Base-by-base conservation (phyloP, 2,113 vertebrate genomes). In the Crotalus tigris region DNA sequence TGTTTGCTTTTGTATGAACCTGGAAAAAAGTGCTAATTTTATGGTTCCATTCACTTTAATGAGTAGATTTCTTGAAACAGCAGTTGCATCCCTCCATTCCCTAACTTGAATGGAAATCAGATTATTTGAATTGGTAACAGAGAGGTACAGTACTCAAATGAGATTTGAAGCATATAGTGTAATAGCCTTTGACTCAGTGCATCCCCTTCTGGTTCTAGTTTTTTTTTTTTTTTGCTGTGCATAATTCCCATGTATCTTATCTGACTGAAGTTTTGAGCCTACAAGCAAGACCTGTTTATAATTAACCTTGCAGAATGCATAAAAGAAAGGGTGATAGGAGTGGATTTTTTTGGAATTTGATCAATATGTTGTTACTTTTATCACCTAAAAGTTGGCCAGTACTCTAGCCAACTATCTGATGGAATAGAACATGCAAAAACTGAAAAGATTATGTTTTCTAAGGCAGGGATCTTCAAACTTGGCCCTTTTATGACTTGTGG, bases 251-350 rank as follows among this genome's bases (percentile, higher is more conserved):
- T 55, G 29, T 55, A 51, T 85, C 64, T 91, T 85, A 69, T 69
- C 51, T 91, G 46, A 91, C 85, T 91, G 54, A 44, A 55, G 55
- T 81, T 91, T 51, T 91, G 51, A 91, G 51, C 58, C n/a, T 91
- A n/a, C 5, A 21, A 53, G 33, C 90, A 54, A 91, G 21, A 23
- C 24, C 51, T 91, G 54, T 91, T 54, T 44, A 39, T 39, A 90
- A 90, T 90, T 64, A 90, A 64, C 89, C 33, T 64, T 57, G 23
- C 61, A 51, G 58, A 90, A 59, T n/a, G 59, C 54, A 24, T n/a
- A 69, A 26, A 57, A 4, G 55, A 57, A 57, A 57, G 17, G 55
- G 17, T 57, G 15, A 17, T 57, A 51, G 49, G 49, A 51, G 8
- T 51, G 55, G 55, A 13, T 57, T 57, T 57, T 57, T 57, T 57